Conservation (phyloP, 2,888 invertebrate species). For the Melieria crassipennis region DNA sequence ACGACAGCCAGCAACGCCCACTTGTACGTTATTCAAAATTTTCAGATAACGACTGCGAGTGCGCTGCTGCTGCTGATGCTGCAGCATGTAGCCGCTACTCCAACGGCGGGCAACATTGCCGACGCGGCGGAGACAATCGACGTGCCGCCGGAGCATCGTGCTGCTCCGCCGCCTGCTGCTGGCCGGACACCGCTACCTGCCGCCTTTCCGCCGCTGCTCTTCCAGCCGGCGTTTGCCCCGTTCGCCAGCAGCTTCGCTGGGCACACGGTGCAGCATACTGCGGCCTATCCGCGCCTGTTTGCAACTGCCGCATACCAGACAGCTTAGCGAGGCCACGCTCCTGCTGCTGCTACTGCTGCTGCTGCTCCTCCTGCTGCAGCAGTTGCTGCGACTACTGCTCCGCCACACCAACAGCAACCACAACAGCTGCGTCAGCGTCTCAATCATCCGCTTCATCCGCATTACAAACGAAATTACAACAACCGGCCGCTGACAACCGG, state of each 20-base stretch:
- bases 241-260: slow-evolving; percentile 52
- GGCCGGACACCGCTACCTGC: slow-evolving; percentile 47
- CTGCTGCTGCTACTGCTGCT: background rate
- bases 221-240: slow-evolving; percentile 67
- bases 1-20: slow-evolving; percentile 5
- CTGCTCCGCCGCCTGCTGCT: slow-evolving; percentile 42
- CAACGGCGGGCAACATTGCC: slow-evolving; percentile 45
- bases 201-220: slow-evolving; percentile 52
- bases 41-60: slow-evolving; percentile 54
- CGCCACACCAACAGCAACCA: background rate
- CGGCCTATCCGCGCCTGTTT: slow-evolving; percentile 46
- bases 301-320: slow-evolving; percentile 58
- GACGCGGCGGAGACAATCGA: slow-evolving; percentile 52
- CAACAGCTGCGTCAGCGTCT: background rate
- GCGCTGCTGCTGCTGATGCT: slow-evolving; percentile 19
- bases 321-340: slow-evolving; percentile 50
- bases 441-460: background rate
- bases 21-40: slow-evolving; percentile 46
- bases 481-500: background rate
- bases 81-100: slow-evolving; percentile 28
- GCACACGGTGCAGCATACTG: slow-evolving; percentile 43
- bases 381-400: background rate
- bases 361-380: background rate
- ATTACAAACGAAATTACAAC: slow-evolving; percentile 24
- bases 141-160: slow-evolving; percentile 48